Conservation (phyloP, 2,888 invertebrate species). For the Dascillus cervinus region DNA sequence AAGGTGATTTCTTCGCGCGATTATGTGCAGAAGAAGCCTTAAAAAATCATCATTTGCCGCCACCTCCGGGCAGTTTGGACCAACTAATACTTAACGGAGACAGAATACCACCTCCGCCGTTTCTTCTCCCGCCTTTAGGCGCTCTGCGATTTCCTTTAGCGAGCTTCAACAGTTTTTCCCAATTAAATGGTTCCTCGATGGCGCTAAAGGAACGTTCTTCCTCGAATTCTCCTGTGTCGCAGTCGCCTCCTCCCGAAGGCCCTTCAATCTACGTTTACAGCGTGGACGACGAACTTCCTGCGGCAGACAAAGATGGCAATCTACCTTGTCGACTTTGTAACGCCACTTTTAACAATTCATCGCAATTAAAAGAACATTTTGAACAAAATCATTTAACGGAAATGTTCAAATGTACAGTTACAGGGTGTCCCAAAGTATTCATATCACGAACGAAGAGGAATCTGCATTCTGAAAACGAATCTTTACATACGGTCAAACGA, state of each 20-base stretch:
- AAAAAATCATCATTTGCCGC: conserved; percentile 44
- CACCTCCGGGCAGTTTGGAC: conserved; percentile 41
- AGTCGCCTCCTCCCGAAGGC: conserved; percentile 41
- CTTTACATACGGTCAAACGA: conserved; percentile 43
- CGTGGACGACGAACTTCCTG: conserved; percentile 60
- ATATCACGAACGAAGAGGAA: conserved; percentile 71
- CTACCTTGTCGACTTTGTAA: conserved; percentile 65
- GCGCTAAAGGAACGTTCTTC: conserved; percentile 42
- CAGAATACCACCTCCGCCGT: conserved; percentile 48
- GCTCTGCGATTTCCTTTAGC: conserved; percentile 48
- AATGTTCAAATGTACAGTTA: conserved; percentile 66
- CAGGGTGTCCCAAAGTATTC: conserved; percentile 71
- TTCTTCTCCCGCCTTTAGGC: conserved; percentile 52
- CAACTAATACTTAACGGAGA: conserved; percentile 46
- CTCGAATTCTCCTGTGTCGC: conserved; percentile 48
- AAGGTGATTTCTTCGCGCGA: conserved; percentile 71
- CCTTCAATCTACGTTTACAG: conserved; percentile 47
- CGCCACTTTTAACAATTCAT: conserved; percentile 54
- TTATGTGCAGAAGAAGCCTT: conserved; percentile 69
- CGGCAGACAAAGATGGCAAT: conserved; percentile 57
- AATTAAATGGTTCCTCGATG: conserved; percentile 40
- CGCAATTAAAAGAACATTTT: conserved; percentile 63
- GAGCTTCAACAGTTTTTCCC: conserved; percentile 38
- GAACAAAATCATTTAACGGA: conserved; percentile 60
- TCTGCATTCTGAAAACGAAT: conserved; percentile 64